A percentile compares a stretch with the other conserved stretches of the same genome.
These are phyloP conservation scores for Tenthredo distinguenda DNA, from an alignment of 2,888 invertebrate species.

Conservation along the genomic window DNA sequence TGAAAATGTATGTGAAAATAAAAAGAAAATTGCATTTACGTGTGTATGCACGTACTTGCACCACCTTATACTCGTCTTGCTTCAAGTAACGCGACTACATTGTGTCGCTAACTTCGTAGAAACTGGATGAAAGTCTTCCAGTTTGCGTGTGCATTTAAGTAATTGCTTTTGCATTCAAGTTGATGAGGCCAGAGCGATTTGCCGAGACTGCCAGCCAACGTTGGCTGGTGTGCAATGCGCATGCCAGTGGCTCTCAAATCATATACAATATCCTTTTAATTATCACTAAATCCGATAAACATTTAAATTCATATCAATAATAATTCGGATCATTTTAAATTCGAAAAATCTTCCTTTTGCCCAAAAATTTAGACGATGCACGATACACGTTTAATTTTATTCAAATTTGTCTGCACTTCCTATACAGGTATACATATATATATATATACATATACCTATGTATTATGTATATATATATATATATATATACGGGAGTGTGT, in stretches of 20 bases:
- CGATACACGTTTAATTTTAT: too few species aligned
- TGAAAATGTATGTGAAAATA: neutral
- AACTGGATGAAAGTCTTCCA: slow-evolving; percentile 16
- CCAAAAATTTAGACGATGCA: too few species aligned
- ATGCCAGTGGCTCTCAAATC: neutral
- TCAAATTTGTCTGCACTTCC: too few species aligned
- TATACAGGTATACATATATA: too few species aligned
- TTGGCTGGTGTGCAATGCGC: neutral
- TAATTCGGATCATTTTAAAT: too few species aligned
- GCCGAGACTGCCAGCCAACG: neutral
- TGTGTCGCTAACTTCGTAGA: slow-evolving; percentile 33
- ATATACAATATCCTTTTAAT: neutral
- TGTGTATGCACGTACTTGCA: neutral
- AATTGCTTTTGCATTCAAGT: slow-evolving; percentile 45
- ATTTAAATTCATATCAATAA: neutral
- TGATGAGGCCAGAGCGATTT: slow-evolving; percentile 28
- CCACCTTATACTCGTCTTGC: neutral
- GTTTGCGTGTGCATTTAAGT: slow-evolving; percentile 44
- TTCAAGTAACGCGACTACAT: neutral
- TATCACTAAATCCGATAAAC: neutral
- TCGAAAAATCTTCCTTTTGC: too few species aligned
- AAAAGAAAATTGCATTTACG: neutral
- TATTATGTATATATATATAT: too few species aligned
- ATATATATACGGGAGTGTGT: neutral
- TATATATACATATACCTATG: too few species aligned